Base-by-base conservation (phyloP, 2,797 vertebrate genomes). In the Molossus molossus region DNA sequence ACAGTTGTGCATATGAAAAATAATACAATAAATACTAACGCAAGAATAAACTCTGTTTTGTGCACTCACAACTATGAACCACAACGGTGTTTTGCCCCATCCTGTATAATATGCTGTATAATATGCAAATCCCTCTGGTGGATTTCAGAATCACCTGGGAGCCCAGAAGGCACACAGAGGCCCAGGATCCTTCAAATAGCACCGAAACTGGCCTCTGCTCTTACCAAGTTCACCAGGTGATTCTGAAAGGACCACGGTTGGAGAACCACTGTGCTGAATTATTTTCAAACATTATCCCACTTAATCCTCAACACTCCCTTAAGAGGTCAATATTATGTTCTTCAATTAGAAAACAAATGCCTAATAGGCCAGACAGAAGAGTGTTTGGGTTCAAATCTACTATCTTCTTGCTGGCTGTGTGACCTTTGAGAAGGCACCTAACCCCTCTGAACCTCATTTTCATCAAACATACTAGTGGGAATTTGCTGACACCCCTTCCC, bases 381-480 rank as follows among this genome's bases (percentile, higher is more conserved):
- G 40, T n/a, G 58, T 93, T 55, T 94, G 12, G 10, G 6, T 92
- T 97, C 64, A 91, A 92, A 77, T 87, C 65, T 29, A 37, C 25
- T 6, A 3, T 79, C 40, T 13, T 84, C 23, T 73, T 83, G 86
- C 50, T 60, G 81, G 37, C 58, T 87, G 12, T 50, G 50, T 50
- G 55, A 73, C 25, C 29, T 60, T 77, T 50, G n/a, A 18, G 25
- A 94, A 92, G 17, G 12, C 33, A 45, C 6, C 29, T 65, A 80
- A 50, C 33, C 37, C 85, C 48, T 70, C 80, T 92, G 87, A 67
- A 37, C 50, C 48, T 94, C 27, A 33, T 67, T 33, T 50, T 87
- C 40, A 23, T 94, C 57, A 79, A 27, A 10, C 64, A 77, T 50
- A 21, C 25, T 45, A 18, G 40, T 86, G 73, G 62, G 55, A 62